Percentiles rank a stretch among this genome's conserved stretches.
phyloP scores from a whole-genome alignment of 2,888 invertebrate genomes.

The Craniophora ligustri region DNA sequence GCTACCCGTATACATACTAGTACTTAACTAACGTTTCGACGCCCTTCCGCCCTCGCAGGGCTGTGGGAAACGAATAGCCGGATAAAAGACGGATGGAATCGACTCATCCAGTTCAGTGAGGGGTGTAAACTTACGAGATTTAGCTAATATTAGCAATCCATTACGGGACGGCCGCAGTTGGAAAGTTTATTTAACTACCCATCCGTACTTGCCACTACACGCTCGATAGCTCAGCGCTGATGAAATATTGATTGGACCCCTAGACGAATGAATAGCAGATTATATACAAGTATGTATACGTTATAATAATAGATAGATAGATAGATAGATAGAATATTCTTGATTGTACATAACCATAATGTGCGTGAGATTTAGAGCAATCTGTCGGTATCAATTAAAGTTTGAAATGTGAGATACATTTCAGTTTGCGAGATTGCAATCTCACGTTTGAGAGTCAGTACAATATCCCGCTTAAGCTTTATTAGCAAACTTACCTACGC shows the following conservation, averaged over 20 bases:
- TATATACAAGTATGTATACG: constrained; percentile 4
- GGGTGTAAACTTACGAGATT: constrained; percentile 82
- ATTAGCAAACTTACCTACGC: no score
- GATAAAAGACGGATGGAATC: constrained; percentile 82
- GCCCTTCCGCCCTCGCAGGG: constrained; percentile 58
- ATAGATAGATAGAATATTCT: no score
- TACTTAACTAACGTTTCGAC: constrained; percentile 61
- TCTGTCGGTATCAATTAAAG: not conserved
- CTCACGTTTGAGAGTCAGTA: no score
- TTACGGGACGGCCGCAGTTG: constrained; percentile 68
- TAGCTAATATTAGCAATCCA: constrained; percentile 87
- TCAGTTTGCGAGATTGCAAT: no score
- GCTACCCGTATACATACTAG: constrained; percentile 34
- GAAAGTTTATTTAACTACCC: constrained; percentile 56
- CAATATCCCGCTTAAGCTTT: no score
- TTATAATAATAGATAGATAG: no score
- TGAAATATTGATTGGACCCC: constrained; percentile 55
- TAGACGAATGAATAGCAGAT: constrained; percentile 21
- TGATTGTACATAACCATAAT: no score
- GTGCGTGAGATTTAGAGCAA: not conserved
- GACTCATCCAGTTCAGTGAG: constrained; percentile 71
- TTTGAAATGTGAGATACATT: no score
- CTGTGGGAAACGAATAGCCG: constrained; percentile 72
- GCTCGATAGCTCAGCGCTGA: constrained; percentile 41
- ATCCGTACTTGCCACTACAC: constrained; percentile 47